Percentiles rank a stretch among this genome's conserved stretches.
These are phyloP conservation scores for Dolichomitus sp. DNA, from an alignment of 2,888 invertebrate genomes.

Conservation along the genomic window DNA sequence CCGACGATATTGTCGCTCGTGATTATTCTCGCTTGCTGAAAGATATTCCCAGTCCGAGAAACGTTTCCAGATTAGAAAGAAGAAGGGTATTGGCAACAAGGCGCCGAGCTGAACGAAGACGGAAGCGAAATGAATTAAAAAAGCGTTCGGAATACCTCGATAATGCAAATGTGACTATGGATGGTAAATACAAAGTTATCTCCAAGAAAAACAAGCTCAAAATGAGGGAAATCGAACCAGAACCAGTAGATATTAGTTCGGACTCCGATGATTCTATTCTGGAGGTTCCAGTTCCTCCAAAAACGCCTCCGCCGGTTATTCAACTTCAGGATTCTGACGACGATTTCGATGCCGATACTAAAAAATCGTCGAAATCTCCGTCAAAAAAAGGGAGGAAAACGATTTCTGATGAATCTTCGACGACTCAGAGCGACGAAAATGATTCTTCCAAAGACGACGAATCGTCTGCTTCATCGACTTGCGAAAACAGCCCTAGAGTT, in stretches of 20 bases:
- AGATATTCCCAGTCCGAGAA: too few species aligned
- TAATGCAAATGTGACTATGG: not conserved
- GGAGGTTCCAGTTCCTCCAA: slow-evolving; percentile 83
- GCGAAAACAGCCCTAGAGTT: not conserved
- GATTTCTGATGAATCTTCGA: not conserved
- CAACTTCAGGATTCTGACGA: slow-evolving; percentile 79
- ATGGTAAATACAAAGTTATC: slow-evolving; percentile 65
- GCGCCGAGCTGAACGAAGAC: not conserved
- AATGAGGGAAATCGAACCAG: slow-evolving; percentile 31
- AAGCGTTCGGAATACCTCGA: not conserved
- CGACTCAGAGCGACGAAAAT: not conserved
- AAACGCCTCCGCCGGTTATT: slow-evolving; percentile 80
- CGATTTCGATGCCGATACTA: slow-evolving; percentile 37
- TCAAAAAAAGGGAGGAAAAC: not conserved
- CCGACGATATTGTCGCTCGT: too few species aligned
- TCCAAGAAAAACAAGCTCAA: slow-evolving; percentile 35
- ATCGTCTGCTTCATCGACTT: not conserved
- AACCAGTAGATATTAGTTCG: slow-evolving; percentile 61
- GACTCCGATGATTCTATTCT: slow-evolving; percentile 81
- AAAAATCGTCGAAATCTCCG: not conserved
- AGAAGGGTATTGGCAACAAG: too few species aligned
- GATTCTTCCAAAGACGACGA: slow-evolving; percentile 8
- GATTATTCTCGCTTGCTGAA: too few species aligned
- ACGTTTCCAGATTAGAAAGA: too few species aligned
- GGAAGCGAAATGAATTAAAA: not conserved